Evolutionary conservation across 2,113 vertebrate species (phyloP).

Genomic region (Hippocampus abdominalis): DNA sequence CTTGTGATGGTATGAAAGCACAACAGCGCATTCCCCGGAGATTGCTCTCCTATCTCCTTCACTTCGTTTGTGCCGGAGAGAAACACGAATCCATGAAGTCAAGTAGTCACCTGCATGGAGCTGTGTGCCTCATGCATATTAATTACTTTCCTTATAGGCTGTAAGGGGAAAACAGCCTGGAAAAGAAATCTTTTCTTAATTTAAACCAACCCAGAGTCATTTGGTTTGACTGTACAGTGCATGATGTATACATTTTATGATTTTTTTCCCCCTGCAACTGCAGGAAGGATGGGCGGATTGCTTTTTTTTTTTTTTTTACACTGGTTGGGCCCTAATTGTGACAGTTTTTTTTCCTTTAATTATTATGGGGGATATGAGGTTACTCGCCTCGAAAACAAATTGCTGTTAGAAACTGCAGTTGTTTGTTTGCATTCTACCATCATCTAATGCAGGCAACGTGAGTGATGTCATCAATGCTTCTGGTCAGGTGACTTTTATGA

Average conservation of each 20-base stretch:
- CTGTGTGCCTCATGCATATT: slow-evolving; percentile 73
- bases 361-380: neutral
- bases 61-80: slow-evolving; percentile 41
- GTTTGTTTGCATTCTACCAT: neutral
- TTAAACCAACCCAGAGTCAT: slow-evolving; percentile 29
- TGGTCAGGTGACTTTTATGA: no score
- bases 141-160: slow-evolving; percentile 56
- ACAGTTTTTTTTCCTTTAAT: neutral
- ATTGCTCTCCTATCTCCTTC: slow-evolving; percentile 37
- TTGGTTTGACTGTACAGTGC: slow-evolving; percentile 58
- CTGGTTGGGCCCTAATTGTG: neutral
- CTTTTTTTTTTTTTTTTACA: no score
- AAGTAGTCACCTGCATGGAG: slow-evolving; percentile 69
- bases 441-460: neutral
- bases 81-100: slow-evolving; percentile 62
- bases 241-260: neutral
- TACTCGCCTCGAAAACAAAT: neutral
- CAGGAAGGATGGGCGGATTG: neutral
- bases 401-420: neutral
- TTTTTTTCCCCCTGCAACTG: neutral
- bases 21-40: slow-evolving; percentile 59
- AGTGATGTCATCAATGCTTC: neutral
- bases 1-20: slow-evolving; percentile 43
- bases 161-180: slow-evolving; percentile 45
- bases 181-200: slow-evolving; percentile 26